phyloP scores from a whole-genome alignment of 2,113 vertebrate species.

The Antechinus stuartii region DNA sequence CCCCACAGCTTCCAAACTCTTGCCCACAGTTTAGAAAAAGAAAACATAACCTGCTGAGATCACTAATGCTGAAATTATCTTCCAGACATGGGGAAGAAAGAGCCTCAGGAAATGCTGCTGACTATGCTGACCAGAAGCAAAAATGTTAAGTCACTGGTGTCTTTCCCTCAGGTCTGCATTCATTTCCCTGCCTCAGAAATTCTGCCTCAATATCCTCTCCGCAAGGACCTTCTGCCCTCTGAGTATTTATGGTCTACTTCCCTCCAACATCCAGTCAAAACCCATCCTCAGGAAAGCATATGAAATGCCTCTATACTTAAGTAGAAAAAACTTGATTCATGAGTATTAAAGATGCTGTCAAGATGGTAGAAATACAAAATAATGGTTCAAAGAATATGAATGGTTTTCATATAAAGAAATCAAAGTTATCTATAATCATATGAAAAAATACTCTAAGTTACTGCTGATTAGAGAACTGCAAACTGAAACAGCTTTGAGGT shows the following conservation, averaged over 20 bases:
- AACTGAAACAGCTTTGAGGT: background rate
- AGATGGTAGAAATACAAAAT: background rate
- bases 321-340: background rate
- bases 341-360: background rate
- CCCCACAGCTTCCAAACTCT: constrained; percentile 58
- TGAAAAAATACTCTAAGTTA: background rate
- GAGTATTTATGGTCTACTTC: background rate
- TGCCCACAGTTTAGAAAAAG: background rate
- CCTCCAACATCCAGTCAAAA: background rate
- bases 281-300: background rate
- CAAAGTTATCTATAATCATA: background rate
- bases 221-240: background rate
- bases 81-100: background rate
- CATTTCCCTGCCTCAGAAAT: background rate
- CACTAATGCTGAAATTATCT: background rate
- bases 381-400: background rate
- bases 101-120: background rate
- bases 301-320: background rate
- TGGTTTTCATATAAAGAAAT: background rate
- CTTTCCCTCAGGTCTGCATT: background rate
- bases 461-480: background rate
- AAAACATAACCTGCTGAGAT: background rate
- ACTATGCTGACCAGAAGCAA: background rate
- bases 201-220: background rate
- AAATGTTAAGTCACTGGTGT: background rate